Evolutionary conservation across 1,140 invertebrate species (phyloP).

Genomic region (Carposina sasakii): DNA sequence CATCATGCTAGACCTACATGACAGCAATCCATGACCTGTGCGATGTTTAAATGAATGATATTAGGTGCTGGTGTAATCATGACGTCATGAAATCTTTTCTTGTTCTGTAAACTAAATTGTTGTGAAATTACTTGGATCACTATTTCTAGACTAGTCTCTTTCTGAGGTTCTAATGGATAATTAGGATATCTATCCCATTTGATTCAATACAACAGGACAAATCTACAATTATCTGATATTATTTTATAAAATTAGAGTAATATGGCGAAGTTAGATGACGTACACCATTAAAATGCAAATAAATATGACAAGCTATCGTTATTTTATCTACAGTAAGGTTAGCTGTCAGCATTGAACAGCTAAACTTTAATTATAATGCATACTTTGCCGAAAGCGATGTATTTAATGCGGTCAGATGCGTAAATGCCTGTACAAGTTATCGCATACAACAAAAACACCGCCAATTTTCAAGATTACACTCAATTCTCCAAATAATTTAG

Average conservation of each 20-base stretch:
- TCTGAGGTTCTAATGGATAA: no score
- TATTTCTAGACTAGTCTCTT: no score
- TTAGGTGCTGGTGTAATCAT: constrained; percentile 52
- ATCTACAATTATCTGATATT: no score
- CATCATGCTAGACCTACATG: constrained; percentile 65
- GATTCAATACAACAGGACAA: no score
- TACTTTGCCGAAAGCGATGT: constrained; percentile 66
- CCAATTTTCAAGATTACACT: constrained; percentile 40
- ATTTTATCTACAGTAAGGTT: constrained; percentile 47
- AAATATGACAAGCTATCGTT: constrained; percentile 57
- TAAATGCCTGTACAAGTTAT: constrained; percentile 63
- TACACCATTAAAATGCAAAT: no score
- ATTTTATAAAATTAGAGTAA: no score
- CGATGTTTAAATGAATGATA: constrained; percentile 59
- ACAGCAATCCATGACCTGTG: constrained; percentile 58
- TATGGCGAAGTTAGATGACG: no score
- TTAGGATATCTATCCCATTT: no score
- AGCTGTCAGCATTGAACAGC: constrained; percentile 49
- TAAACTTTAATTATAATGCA: constrained; percentile 50
- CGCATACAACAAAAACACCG: constrained; percentile 40
- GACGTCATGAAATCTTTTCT: no score
- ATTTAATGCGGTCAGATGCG: constrained; percentile 61
- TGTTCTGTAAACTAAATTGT: no score
- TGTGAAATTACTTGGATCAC: no score
- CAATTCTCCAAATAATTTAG: constrained; percentile 44